Percentiles rank a stretch among this genome's conserved stretches.
These are phyloP conservation scores for Prosopocoilus inquinatus DNA, from an alignment of 2,888 invertebrate species.

Conservation along the genomic window DNA sequence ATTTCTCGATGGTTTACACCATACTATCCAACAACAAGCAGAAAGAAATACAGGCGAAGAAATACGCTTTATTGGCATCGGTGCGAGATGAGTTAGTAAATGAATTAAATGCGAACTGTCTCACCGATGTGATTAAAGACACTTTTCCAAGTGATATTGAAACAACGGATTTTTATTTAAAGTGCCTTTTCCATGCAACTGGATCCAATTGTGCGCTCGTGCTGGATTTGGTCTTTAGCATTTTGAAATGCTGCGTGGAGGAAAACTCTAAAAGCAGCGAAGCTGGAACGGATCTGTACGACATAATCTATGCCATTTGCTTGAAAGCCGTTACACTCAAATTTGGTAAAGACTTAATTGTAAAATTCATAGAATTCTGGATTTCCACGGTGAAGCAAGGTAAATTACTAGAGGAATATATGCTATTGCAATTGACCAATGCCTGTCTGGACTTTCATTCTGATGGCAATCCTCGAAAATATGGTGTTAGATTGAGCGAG, in stretches of 20 bases:
- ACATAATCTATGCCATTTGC: background rate
- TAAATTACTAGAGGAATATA: background rate
- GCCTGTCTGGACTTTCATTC: background rate
- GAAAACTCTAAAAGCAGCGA: background rate
- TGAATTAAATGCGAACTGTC: too few relatives aligned
- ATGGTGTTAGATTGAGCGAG: too few relatives aligned
- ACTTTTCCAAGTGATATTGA: too few relatives aligned
- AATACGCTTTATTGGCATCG: too few relatives aligned
- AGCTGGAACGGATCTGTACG: background rate
- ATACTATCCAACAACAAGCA: too few relatives aligned
- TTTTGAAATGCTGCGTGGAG: background rate
- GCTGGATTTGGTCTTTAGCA: background rate
- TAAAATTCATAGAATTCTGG: too few relatives aligned
- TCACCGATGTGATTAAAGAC: too few relatives aligned
- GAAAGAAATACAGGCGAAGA: too few relatives aligned
- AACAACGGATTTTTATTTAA: background rate
- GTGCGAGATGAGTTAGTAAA: too few relatives aligned
- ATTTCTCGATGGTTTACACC: too few relatives aligned
- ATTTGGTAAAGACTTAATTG: background rate
- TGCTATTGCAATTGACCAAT: background rate
- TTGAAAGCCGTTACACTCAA: background rate
- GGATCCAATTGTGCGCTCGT: background rate
- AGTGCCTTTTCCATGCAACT: background rate
- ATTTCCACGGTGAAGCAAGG: background rate
- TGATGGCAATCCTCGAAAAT: too few relatives aligned